Evolutionary conservation across 2,797 vertebrate genomes (phyloP), one percentile per base, ranked within the genome.

Genomic region (Siniperca scherzeri): DNA sequence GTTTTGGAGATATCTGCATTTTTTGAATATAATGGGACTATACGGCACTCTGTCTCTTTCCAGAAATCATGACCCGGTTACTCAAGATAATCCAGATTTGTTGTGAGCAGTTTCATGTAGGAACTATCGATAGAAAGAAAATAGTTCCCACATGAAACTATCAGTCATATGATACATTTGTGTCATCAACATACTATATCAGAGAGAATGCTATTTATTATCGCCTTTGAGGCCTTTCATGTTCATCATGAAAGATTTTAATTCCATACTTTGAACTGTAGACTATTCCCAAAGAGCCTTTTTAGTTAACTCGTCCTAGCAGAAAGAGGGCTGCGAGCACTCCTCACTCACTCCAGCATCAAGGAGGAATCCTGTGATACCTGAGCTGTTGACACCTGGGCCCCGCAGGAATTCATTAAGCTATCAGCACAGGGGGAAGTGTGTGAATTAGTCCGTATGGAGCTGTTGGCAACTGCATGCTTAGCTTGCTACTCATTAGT

Each of bases 391-490:
- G 75, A 66, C 2, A 19, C 50, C 4, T 2, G n/a, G 40, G 59
- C 67, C 87, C 66, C 25, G 2, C 19, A 77, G 82, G 82, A 80
- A 80, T 88, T 85, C 69, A 89, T 90, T 85, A 81, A 60, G 55
- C 74, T 40, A 40, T 74, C 86, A 70, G 70, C 33, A 73, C 73
- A 68, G 40, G 62, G 42, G 50, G 52, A 61, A 46, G 44, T 36
- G 68, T 84, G 81, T 74, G 77, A 82, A 68, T 64, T 33, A 52
- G 59, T 67, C 72, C 70, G 46, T 59, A 60, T 33, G 79, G 75
- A 66, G 80, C 46, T 76, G 50, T 72, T 79, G 66, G 80, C 55
- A 62, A 19, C 74, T 12, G 75, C 17, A 30, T 48, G 75, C 53
- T 70, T 56, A 70, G 60, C 67, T 59, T 57, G 55, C 61, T 57